Conservation (phyloP, 2,888 invertebrate species). For the Hedya salicella region DNA sequence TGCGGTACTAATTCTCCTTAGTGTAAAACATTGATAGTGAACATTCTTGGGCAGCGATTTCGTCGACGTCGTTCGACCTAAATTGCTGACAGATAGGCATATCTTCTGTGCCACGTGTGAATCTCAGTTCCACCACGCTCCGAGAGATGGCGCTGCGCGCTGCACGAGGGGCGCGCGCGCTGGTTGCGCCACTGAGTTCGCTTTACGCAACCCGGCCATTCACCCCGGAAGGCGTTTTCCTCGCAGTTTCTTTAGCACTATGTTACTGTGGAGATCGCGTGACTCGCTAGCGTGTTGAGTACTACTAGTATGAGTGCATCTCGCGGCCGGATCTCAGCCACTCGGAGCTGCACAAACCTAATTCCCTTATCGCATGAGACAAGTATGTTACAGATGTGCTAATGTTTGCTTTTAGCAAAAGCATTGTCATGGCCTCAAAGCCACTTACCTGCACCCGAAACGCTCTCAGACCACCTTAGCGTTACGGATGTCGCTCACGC, state of each 20-base stretch:
- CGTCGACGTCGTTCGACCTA: constrained; percentile 13
- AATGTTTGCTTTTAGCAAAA: constrained; percentile 46
- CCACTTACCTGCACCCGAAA: constrained; percentile 17
- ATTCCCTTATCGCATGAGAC: constrained; percentile 68
- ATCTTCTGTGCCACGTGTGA: constrained; percentile 42
- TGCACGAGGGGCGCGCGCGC: constrained; percentile 60
- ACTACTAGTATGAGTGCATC: constrained; percentile 58
- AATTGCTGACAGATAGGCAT: constrained; percentile 12
- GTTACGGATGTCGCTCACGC: constrained; percentile 49
- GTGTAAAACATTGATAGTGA: constrained; percentile 27
- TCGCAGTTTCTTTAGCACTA: constrained; percentile 81
- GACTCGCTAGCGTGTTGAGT: constrained; percentile 74
- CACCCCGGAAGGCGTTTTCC: constrained; percentile 85
- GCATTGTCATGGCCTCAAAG: not conserved
- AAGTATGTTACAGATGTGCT: constrained; percentile 59
- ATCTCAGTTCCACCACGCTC: constrained; percentile 46
- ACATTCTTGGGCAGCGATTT: not conserved
- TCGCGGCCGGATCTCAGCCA: constrained; percentile 62
- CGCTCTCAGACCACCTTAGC: constrained; percentile 18
- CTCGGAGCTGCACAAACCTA: constrained; percentile 64
- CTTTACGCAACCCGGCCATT: constrained; percentile 83
- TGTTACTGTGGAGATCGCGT: constrained; percentile 81
- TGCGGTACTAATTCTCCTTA: constrained; percentile 14
- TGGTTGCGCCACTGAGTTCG: constrained; percentile 72
- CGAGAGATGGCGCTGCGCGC: constrained; percentile 64